phyloP scores from a whole-genome alignment of 2,888 invertebrate genomes.

The Plagodis pulveraria region DNA sequence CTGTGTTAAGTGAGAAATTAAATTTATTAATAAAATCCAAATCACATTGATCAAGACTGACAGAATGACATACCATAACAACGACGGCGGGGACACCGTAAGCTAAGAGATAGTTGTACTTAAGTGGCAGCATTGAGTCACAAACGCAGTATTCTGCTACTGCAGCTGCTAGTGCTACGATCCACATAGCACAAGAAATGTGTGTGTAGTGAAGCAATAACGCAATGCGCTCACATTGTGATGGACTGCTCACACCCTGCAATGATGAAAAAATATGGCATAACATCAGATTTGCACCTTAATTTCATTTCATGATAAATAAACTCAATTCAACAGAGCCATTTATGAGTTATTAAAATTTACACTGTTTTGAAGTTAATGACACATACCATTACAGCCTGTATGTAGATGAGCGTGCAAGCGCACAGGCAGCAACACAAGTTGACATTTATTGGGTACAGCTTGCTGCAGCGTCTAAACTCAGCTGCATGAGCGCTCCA shows the following conservation, averaged over 20 bases:
- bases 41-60: too few relatives aligned
- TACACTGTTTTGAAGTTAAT: not conserved
- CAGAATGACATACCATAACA: conserved; percentile 84
- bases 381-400: conserved; percentile 86
- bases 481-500: conserved; percentile 70
- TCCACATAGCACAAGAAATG: conserved; percentile 88
- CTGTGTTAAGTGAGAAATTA: too few relatives aligned
- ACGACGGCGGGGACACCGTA: conserved; percentile 87
- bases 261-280: too few relatives aligned
- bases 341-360: not conserved
- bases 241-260: conserved; percentile 86
- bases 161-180: conserved; percentile 85
- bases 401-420: conserved; percentile 86
- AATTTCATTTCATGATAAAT: not conserved
- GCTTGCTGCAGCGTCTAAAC: conserved; percentile 75
- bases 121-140: conserved; percentile 83
- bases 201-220: conserved; percentile 89
- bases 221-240: conserved; percentile 88
- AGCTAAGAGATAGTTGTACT: conserved; percentile 85
- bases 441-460: conserved; percentile 85
- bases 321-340: not conserved
- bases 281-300: not conserved
- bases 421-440: conserved; percentile 85
- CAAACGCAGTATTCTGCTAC: conserved; percentile 85
- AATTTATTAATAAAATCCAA: too few relatives aligned